Base-by-base conservation (phyloP, 2,797 vertebrate species). In the Gephyroberyx darwinii region DNA sequence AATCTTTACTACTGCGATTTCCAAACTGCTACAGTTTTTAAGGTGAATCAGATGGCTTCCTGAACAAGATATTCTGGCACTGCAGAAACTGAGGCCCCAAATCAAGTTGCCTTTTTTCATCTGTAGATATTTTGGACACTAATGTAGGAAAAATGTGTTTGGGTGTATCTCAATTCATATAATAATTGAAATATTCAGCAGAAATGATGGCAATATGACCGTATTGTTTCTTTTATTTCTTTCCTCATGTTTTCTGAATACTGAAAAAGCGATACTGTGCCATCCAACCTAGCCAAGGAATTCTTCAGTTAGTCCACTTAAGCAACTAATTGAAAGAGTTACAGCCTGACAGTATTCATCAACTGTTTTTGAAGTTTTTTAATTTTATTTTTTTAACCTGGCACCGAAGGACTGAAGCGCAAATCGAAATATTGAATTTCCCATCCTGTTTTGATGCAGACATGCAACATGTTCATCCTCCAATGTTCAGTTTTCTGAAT, bases 301-400 rank as follows among this genome's bases (percentile, higher is more conserved):
- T n/a, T 69, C 77, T 82, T 77, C 3, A 58, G 47, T 85, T 74
- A 74, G 45, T 48, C 5, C 3, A 62, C 58, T 59, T 50, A 77
- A 80, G 72, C 17, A 12, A 9, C 59, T 69, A 71, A 81, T 78
- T 61, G 26, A 26, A 26, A 26, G 26, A 79, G 72, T 87, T 83
- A 5, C 43, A 53, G 26, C 33, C 30, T 37, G 22, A 64, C 9
- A 4, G 10, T 75, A 35, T 43, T 69, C 59, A 80, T 73, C 43
- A 59, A 20, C 56, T 75, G 67, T 56, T 82, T 78, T 57, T 14
- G 3, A 50, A 58, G 55, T 26, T 22, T 35, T 5, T 20, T 64
- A n/a, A n/a, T 26, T 26, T 26, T 26, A 26, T 26, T 26, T 0
- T 71, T 77, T 79, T 2, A 64, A 61, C 53, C 2, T 2, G 5